Conservation (phyloP, 92 coral and sea anemone genomes). For the Phenganax marumi region DNA sequence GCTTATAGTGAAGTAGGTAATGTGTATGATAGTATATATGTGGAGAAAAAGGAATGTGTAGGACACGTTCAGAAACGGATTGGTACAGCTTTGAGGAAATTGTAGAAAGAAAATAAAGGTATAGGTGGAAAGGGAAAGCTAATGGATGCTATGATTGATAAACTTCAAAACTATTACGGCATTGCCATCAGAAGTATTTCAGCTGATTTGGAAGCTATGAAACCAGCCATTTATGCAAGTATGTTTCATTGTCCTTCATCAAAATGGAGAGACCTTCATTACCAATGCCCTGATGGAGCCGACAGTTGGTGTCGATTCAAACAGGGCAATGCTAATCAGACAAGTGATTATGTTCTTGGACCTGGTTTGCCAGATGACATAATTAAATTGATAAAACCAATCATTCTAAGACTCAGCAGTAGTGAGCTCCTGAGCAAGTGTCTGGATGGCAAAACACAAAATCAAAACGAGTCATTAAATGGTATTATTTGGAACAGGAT, state of each 20-base stretch:
- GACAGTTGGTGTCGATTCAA: too few relatives aligned
- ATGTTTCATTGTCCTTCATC: background rate
- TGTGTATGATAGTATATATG: too few relatives aligned
- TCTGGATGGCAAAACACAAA: slow-evolving; percentile 30
- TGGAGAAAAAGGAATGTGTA: too few relatives aligned
- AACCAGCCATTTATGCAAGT: background rate
- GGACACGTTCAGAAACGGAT: slow-evolving; percentile 23
- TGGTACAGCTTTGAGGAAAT: slow-evolving; percentile 38
- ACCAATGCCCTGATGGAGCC: too few relatives aligned
- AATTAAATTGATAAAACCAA: too few relatives aligned
- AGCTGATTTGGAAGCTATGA: background rate
- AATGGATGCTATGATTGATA: slow-evolving; percentile 48
- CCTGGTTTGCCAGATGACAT: too few relatives aligned
- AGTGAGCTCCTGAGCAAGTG: slow-evolving; percentile 15
- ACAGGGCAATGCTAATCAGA: too few relatives aligned
- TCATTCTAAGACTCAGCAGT: too few relatives aligned
- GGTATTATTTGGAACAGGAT: slow-evolving; percentile 34
- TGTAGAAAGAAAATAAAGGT: slow-evolving; percentile 13
- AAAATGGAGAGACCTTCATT: too few relatives aligned
- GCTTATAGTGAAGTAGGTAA: background rate
- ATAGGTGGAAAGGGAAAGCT: slow-evolving; percentile 41
- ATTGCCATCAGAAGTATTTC: background rate
- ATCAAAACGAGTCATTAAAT: slow-evolving; percentile 30
- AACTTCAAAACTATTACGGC: slow-evolving; percentile 50
- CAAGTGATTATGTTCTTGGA: too few relatives aligned